Conservation (phyloP, 2,888 invertebrate genomes). For the Vanessa cardui region DNA sequence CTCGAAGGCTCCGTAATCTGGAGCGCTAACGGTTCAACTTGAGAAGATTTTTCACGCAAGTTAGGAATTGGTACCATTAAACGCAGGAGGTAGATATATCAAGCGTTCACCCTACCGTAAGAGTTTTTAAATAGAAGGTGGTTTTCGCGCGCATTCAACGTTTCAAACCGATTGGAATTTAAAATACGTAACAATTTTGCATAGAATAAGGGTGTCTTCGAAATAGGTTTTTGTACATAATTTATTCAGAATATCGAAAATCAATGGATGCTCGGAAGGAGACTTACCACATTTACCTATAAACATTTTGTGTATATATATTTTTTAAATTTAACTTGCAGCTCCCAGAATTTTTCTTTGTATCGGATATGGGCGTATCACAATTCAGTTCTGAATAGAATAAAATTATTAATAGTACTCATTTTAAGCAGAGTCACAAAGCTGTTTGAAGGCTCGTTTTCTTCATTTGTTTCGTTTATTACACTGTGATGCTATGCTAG, state of each 20-base stretch:
- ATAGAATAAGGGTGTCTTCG: not conserved
- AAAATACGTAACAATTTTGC: conserved; percentile 1
- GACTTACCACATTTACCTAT: too few species aligned
- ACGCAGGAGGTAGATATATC: conserved; percentile 44
- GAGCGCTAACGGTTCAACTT: conserved; percentile 42
- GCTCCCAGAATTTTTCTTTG: too few species aligned
- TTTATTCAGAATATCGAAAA: not conserved
- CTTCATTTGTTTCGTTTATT: too few species aligned
- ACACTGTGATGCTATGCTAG: too few species aligned
- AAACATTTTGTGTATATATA: too few species aligned
- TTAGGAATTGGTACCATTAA: conserved; percentile 47
- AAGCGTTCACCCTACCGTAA: conserved; percentile 21
- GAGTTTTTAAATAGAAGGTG: conserved; percentile 30
- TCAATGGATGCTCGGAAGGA: not conserved
- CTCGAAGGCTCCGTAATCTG: conserved; percentile 37
- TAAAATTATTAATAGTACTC: too few species aligned
- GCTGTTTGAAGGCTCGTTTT: too few species aligned
- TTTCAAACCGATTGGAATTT: not conserved
- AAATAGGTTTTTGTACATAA: not conserved
- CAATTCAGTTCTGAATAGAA: too few species aligned
- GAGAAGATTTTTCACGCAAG: conserved; percentile 44
- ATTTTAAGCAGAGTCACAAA: too few species aligned
- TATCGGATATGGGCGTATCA: too few species aligned
- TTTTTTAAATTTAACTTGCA: too few species aligned
- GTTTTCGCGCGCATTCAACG: conserved; percentile 4